A percentile compares a stretch with the other conserved stretches of the same genome.
Evolutionary conservation across 2,888 invertebrate genomes (phyloP).

Genomic region (Chloromyia formosa): DNA sequence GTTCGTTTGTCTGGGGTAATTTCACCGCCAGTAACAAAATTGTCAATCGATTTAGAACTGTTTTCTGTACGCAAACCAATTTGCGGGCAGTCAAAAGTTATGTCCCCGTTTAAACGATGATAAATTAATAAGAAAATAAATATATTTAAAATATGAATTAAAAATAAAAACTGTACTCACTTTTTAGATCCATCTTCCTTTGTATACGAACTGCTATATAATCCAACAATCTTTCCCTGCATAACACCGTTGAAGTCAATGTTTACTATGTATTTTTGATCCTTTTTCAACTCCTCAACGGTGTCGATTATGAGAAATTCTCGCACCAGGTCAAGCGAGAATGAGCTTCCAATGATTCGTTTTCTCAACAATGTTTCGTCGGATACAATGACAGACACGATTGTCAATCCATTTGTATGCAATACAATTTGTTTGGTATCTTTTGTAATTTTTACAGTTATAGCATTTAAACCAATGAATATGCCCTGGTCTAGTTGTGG

Average conservation of each 20-base stretch:
- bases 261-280: conserved; percentile 64
- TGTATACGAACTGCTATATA: conserved; percentile 75
- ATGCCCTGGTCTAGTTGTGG: conserved; percentile 70
- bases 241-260: conserved; percentile 73
- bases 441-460: conserved; percentile 64
- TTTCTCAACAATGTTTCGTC: conserved; percentile 42
- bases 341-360: neutral
- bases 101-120: no score
- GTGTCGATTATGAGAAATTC: conserved; percentile 64
- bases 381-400: conserved; percentile 56
- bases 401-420: conserved; percentile 70
- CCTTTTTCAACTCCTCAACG: conserved; percentile 56
- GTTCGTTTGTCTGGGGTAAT: no score
- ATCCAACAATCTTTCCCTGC: conserved; percentile 74
- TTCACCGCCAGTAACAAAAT: no score
- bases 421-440: conserved; percentile 67
- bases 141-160: no score
- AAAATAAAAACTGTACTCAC: conserved; percentile 58
- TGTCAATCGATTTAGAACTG: no score
- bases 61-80: no score
- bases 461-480: conserved; percentile 68
- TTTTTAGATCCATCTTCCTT: conserved; percentile 61
- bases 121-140: no score
- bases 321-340: conserved; percentile 56
- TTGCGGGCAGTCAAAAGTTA: no score